Evolutionary conservation across 2,888 invertebrate species (phyloP).

Genomic region (Drosophila niveifrons): DNA sequence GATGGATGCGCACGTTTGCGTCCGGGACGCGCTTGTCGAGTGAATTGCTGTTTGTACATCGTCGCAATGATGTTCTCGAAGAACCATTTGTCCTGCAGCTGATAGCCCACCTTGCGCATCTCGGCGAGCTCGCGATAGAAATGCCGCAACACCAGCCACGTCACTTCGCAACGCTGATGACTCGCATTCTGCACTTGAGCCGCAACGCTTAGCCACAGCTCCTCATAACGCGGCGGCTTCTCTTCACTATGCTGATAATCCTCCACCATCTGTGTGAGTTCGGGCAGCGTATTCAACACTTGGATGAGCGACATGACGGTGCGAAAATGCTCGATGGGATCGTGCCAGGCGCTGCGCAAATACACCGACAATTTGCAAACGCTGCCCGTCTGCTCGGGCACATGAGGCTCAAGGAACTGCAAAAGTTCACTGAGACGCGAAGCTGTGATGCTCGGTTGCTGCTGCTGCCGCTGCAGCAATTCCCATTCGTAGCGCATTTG

Average conservation of each 20-base stretch:
- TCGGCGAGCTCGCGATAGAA: slow-evolving; percentile 75
- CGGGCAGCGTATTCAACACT: slow-evolving; percentile 52
- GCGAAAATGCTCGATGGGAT: slow-evolving; percentile 77
- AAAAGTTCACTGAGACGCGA: slow-evolving; percentile 54
- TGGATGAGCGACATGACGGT: slow-evolving; percentile 65
- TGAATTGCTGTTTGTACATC: slow-evolving; percentile 44
- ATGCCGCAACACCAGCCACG: slow-evolving; percentile 79
- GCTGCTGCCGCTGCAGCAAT: background rate
- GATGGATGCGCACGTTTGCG: background rate
- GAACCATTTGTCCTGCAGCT: slow-evolving; percentile 82
- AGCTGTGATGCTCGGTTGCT: background rate
- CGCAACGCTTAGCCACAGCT: slow-evolving; percentile 59
- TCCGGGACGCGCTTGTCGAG: background rate
- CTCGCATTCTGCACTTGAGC: slow-evolving; percentile 14
- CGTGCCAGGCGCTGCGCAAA: slow-evolving; percentile 61
- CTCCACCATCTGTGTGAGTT: slow-evolving; percentile 55
- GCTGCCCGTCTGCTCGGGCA: slow-evolving; percentile 54
- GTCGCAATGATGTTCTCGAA: slow-evolving; percentile 75
- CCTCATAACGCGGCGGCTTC: slow-evolving; percentile 47
- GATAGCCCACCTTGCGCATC: slow-evolving; percentile 74
- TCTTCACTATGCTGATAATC: background rate
- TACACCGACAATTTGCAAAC: slow-evolving; percentile 74
- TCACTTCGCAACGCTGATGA: slow-evolving; percentile 76
- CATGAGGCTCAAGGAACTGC: slow-evolving; percentile 55
- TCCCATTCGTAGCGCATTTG: slow-evolving; percentile 82